Conservation (phyloP, 1,140 invertebrate genomes). For the Holotrichia oblita region DNA sequence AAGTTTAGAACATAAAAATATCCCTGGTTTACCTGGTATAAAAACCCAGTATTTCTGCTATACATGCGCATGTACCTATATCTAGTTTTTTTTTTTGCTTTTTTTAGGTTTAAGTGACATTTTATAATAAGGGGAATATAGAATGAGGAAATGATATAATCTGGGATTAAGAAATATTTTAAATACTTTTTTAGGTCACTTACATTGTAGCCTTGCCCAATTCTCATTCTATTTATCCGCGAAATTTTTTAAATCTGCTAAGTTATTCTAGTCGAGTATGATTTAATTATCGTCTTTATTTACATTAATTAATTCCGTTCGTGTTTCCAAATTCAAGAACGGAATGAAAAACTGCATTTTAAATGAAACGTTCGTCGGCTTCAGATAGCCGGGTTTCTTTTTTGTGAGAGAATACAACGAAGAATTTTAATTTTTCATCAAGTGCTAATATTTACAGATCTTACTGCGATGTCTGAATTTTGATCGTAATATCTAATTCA, state of each 20-base stretch:
- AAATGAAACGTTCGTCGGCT: neutral
- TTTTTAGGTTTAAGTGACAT: too few species aligned
- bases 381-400: constrained; percentile 4
- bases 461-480: neutral
- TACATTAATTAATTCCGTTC: neutral
- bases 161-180: too few species aligned
- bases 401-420: neutral
- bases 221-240: neutral
- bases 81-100: too few species aligned
- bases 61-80: too few species aligned
- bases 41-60: too few species aligned
- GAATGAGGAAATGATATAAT: too few species aligned
- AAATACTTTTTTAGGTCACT: too few species aligned
- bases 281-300: constrained; percentile 6
- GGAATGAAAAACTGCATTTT: constrained; percentile 13
- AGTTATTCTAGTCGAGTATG: neutral
- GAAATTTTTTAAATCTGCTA: neutral
- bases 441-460: neutral
- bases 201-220: too few species aligned
- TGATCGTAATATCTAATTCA: neutral
- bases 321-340: neutral
- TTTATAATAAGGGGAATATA: too few species aligned
- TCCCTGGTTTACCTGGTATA: too few species aligned
- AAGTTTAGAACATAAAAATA: too few species aligned
- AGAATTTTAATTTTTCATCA: neutral